Conservation (phyloP, 2,888 invertebrate genomes). For the Nomada ferruginata region DNA sequence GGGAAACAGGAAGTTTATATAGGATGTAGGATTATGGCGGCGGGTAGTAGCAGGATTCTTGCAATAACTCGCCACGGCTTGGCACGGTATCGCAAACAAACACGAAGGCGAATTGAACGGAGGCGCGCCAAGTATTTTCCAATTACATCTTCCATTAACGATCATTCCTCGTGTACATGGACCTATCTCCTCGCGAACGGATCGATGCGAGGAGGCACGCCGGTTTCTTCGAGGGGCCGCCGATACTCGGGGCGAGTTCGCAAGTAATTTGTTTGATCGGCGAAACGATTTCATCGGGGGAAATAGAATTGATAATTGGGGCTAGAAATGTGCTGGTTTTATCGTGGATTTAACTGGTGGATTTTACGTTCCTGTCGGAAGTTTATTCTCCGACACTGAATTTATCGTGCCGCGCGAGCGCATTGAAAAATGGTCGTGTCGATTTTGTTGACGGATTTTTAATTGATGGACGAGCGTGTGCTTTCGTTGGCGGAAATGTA, state of each 20-base stretch:
- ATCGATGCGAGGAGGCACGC: conserved; percentile 48
- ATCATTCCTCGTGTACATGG: conserved; percentile 66
- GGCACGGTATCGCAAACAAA: conserved; percentile 72
- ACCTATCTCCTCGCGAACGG: conserved; percentile 33
- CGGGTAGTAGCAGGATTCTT: conserved; percentile 73
- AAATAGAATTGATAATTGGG: not conserved
- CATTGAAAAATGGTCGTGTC: too few relatives aligned
- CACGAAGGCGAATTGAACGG: conserved; percentile 72
- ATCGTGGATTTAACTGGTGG: too few relatives aligned
- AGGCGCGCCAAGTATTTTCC: conserved; percentile 82
- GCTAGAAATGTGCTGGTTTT: too few relatives aligned
- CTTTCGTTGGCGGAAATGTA: too few relatives aligned
- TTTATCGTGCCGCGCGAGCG: too few relatives aligned
- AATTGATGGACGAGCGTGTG: too few relatives aligned
- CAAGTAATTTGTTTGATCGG: conserved; percentile 32
- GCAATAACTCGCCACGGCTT: conserved; percentile 74
- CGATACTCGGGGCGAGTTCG: not conserved
- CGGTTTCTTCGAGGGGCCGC: conserved; percentile 29
- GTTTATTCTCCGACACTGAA: too few relatives aligned
- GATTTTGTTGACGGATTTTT: too few relatives aligned
- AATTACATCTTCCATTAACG: conserved; percentile 82
- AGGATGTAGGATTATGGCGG: conserved; percentile 71
- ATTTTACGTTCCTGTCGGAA: too few relatives aligned
- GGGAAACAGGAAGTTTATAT: conserved; percentile 70
- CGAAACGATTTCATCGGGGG: not conserved